Evolutionary conservation across 1,140 invertebrate genomes (phyloP).

Genomic region (Philopotamus ludificatus): DNA sequence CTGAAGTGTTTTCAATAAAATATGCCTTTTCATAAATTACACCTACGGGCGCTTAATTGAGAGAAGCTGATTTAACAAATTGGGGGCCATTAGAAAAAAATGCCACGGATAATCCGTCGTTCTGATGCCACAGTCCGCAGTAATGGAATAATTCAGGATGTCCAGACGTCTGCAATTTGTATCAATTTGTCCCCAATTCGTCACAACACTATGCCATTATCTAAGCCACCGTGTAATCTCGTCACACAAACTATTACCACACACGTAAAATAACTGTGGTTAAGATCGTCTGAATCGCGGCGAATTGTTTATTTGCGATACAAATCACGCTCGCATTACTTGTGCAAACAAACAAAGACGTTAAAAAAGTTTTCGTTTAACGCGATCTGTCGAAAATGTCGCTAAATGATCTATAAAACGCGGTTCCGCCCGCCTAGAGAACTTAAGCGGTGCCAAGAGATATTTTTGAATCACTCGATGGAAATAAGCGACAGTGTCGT

Average conservation of each 20-base stretch:
- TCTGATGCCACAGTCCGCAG: not conserved
- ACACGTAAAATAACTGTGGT: not conserved
- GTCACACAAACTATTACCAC: not conserved
- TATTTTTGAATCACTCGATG: not conserved
- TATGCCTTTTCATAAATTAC: not conserved
- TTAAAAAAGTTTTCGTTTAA: not conserved
- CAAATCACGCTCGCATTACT: not conserved
- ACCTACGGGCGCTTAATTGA: not conserved
- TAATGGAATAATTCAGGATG: not conserved
- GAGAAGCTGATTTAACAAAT: not conserved
- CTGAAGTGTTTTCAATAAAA: not conserved
- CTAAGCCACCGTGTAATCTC: not conserved
- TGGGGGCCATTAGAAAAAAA: not conserved
- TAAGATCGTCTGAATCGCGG: not conserved
- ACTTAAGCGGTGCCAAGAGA: not conserved
- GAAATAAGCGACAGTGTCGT: not conserved
- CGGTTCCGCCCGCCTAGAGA: not conserved
- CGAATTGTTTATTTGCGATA: not conserved
- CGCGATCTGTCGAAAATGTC: not conserved
- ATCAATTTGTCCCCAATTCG: constrained; percentile 34
- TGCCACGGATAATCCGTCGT: constrained; percentile 1
- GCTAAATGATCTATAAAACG: not conserved
- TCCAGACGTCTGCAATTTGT: constrained; percentile 17
- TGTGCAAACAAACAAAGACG: not conserved
- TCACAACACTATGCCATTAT: constrained; percentile 21